phyloP scores from a whole-genome alignment of 2,113 vertebrate genomes.

The Chloebia gouldiae region DNA sequence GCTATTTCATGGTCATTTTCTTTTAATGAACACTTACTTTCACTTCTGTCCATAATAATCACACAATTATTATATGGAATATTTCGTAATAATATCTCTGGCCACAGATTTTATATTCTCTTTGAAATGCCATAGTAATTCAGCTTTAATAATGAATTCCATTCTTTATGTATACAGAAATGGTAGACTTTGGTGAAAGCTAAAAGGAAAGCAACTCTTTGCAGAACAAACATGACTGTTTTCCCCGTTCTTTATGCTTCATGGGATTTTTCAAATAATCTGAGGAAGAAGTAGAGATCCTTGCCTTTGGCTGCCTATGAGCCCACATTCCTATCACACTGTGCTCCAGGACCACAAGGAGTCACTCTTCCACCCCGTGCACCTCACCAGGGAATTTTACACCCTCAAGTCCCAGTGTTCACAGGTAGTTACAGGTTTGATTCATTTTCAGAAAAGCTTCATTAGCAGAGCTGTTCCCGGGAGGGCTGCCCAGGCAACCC shows the following conservation, averaged over 20 bases:
- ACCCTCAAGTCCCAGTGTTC: neutral
- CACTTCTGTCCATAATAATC: slow-evolving; percentile 49
- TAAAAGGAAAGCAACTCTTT: neutral
- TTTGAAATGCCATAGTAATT: slow-evolving; percentile 20
- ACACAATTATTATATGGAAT: slow-evolving; percentile 26
- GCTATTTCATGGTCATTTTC: slow-evolving; percentile 53
- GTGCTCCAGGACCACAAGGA: neutral
- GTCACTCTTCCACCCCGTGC: rapidly evolving
- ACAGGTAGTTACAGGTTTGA: rapidly evolving
- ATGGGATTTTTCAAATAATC: neutral
- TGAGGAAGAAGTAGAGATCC: neutral
- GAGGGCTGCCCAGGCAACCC: neutral
- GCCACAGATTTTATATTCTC: slow-evolving; percentile 10
- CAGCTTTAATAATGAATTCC: slow-evolving; percentile 30
- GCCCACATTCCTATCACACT: neutral
- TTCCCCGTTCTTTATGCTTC: neutral
- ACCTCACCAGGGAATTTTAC: neutral
- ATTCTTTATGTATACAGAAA: neutral
- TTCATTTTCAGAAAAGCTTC: neutral
- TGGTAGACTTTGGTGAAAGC: neutral
- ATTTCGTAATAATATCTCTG: slow-evolving; percentile 17
- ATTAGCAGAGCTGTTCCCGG: neutral
- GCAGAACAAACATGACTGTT: neutral
- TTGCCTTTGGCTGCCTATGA: neutral
- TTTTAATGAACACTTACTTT: slow-evolving; percentile 41